A percentile compares a stretch with the other conserved stretches of the same genome.
These are phyloP conservation scores for Conus betulinus DNA, from an alignment of 1,140 invertebrate species.

Conservation along the genomic window DNA sequence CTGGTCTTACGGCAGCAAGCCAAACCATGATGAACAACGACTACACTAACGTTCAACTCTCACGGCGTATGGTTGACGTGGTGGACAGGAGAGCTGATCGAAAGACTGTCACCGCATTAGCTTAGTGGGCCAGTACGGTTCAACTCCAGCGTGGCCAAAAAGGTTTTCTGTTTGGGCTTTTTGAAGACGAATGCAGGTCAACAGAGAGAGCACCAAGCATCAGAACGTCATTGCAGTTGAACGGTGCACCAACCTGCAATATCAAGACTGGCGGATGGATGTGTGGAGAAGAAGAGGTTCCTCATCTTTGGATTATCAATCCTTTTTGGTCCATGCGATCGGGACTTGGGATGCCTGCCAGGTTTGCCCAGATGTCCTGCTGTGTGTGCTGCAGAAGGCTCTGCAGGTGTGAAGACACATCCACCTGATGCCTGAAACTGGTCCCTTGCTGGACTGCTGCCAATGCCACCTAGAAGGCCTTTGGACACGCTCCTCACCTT, in stretches of 20 bases:
- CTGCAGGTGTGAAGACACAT: background rate
- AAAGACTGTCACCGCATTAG: background rate
- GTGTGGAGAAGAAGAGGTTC: background rate
- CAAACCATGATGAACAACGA: background rate
- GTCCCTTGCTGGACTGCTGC: background rate
- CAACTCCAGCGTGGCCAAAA: background rate
- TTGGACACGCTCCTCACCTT: background rate
- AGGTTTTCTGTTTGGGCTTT: background rate
- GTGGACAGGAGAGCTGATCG: background rate
- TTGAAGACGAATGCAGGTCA: background rate
- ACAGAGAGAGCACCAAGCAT: background rate
- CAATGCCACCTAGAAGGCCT: background rate
- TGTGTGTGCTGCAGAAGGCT: background rate
- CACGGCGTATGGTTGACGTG: background rate
- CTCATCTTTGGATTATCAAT: background rate
- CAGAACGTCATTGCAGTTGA: background rate
- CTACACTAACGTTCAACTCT: no score
- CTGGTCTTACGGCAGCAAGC: background rate
- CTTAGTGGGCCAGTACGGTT: background rate
- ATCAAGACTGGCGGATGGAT: background rate
- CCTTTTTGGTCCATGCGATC: background rate
- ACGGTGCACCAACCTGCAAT: background rate
- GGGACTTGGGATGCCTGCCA: background rate
- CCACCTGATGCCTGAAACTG: background rate
- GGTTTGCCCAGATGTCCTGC: background rate